Base-by-base conservation (phyloP, 2,113 vertebrate genomes). In the Geococcyx californianus region DNA sequence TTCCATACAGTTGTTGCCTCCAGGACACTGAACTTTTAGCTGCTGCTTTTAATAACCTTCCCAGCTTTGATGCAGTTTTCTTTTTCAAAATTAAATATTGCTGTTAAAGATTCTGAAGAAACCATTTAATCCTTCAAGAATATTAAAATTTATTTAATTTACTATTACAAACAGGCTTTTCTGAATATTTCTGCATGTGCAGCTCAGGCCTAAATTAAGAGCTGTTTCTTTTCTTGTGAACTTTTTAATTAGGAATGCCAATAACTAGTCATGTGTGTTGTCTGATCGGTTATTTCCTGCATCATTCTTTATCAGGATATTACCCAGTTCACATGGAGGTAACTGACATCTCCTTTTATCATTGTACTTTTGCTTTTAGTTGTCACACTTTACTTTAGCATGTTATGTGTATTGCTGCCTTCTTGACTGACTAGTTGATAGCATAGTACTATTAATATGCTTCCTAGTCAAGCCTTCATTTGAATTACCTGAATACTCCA, bases 111-210 rank as follows among this genome's bases (percentile, higher is more conserved):
- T 88, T 69, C 63, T 38, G 25, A 87, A 85, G 15, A 26, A 17
- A 60, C 4, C 16, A 52, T 91, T 90, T 80, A 93, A 94, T 84
- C 75, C 59, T 90, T 54, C 23, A 80, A 77, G 36, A 80, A 80
- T 69, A 88, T 69, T 92, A 92, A 88, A 69, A 88, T 66, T 42
- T 77, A 77, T 90, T 62, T 58, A 51, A 77, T 73, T 93, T 95
- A 33, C n/a, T 88, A 42, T 69, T 88, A 24, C 31, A 86, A 90
- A 66, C 13, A 80, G 38, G 23, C 3, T 77, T 10, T 77, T 76
- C 26, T 88, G 62, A 94, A 51, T 76, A 45, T 1, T 3, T 3
- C 19, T 88, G 45, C 19, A 13, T 15, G 9, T 45, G 52, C 16
- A 73, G 18, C 25, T 87, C 36, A 83, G n/a, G 13, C 33, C 12